Base-by-base conservation (phyloP, 2,113 vertebrate species). In the Desmodus rotundus region DNA sequence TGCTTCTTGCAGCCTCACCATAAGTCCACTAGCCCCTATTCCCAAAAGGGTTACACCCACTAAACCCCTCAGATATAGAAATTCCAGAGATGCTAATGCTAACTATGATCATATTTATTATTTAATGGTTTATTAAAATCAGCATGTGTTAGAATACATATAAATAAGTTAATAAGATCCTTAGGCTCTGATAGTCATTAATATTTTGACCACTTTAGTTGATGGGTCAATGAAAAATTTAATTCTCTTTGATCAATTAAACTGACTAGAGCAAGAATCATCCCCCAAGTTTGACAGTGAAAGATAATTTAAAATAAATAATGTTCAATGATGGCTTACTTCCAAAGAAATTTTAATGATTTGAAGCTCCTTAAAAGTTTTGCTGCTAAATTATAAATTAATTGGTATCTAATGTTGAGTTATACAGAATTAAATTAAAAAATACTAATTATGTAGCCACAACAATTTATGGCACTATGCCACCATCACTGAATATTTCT, bases 221-320 rank as follows among this genome's bases (percentile, higher is more conserved):
- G 82, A 78, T 72, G 33, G 73, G 36, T 87, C 91, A 96, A 61
- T 73, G 33, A 84, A 65, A 97, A 98, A 96, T 97, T 98, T 94
- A 97, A 96, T 97, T 96, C 22, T 83, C 78, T 70, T 93, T 97
- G 68, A 98, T 96, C 96, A 91, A 95, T 41, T 70, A 96, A 96
- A 94, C 74, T 96, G 87, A 97, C 95, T 97, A 97, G 89, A 96
- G 63, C 20, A 96, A 87, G 93, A 97, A 94, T 96, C 84, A 87
- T 87, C 43, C 86, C 93, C 63, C 63, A 97, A 74, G 52, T 93
- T 47, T 93, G 89, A 85, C 52, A 94, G 20, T 92, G 95, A 98
- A 97, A n/a, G 82, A 96, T 93, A 50, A 54, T 77, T 95, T 72
- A 54, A 97, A 98, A 95, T 98, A 98, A 98, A 96, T 98, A 97